Conservation (phyloP, 1,140 invertebrate genomes). For the Listronotus bonariensis region DNA sequence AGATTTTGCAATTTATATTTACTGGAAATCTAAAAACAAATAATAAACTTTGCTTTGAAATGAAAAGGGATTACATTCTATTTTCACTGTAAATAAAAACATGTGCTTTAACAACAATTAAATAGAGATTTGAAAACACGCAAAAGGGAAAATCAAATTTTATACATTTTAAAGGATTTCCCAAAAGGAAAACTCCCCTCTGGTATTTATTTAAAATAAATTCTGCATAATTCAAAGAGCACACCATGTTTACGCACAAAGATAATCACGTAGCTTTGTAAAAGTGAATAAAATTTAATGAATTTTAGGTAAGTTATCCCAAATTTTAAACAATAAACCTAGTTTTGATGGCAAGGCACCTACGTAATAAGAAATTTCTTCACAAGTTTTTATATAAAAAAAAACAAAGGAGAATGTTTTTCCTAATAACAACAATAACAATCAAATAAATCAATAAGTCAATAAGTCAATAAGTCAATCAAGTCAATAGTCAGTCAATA, state of each 20-base stretch:
- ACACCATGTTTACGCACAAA: background rate
- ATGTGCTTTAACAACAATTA: background rate
- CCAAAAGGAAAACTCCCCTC: background rate
- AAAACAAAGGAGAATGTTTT: no score
- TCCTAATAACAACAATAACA: no score
- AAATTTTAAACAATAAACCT: no score
- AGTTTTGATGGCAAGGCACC: no score
- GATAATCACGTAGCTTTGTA: background rate
- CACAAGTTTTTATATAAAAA: no score
- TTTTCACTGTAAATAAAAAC: background rate
- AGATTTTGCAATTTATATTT: constrained; percentile 37
- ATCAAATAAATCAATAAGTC: no score
- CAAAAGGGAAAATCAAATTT: constrained; percentile 4
- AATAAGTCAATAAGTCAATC: no score
- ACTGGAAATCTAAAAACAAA: constrained; percentile 43
- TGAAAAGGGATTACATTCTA: background rate
- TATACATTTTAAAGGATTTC: background rate
- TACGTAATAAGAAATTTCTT: no score
- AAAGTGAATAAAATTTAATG: no score
- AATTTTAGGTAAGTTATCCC: no score
- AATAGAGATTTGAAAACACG: background rate
- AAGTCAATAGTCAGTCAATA: no score
- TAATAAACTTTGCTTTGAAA: background rate
- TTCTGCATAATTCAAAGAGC: background rate
- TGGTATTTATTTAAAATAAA: constrained; percentile 2